Conservation (phyloP, 2,113 vertebrate species). For the Diadophis punctatus region DNA sequence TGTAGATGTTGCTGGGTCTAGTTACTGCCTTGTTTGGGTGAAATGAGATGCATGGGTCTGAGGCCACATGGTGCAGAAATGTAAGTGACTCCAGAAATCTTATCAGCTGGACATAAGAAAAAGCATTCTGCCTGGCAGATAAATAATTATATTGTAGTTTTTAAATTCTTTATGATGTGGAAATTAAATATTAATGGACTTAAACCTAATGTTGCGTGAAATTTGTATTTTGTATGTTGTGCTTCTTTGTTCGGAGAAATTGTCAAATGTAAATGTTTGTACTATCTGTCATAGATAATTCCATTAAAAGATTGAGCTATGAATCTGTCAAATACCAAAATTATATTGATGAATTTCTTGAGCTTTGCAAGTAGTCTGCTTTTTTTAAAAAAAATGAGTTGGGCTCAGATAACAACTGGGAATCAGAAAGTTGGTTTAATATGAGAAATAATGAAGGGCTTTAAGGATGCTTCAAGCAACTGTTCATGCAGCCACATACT, state of each 20-base stretch:
- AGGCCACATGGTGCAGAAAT: neutral
- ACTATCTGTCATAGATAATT: neutral
- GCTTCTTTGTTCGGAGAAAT: neutral
- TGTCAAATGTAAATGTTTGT: neutral
- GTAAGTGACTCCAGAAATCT: neutral
- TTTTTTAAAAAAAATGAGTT: neutral
- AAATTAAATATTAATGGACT: neutral
- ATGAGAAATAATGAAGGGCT: neutral
- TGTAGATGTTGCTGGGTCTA: neutral
- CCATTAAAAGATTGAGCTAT: neutral
- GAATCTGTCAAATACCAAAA: neutral
- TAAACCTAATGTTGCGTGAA: neutral
- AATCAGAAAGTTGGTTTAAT: neutral
- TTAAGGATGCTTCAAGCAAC: neutral
- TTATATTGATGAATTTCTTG: neutral
- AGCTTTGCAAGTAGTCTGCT: neutral
- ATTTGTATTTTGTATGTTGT: neutral
- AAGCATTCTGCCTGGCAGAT: neutral
- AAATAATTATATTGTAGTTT: neutral
- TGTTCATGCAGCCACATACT: neutral
- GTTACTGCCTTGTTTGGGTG: neutral
- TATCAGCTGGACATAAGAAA: neutral
- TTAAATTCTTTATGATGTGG: neutral
- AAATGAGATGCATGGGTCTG: neutral
- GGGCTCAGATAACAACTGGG: neutral